Evolutionary conservation across 2,797 vertebrate genomes (phyloP).

Genomic region (Spondyliosoma cantharus): DNA sequence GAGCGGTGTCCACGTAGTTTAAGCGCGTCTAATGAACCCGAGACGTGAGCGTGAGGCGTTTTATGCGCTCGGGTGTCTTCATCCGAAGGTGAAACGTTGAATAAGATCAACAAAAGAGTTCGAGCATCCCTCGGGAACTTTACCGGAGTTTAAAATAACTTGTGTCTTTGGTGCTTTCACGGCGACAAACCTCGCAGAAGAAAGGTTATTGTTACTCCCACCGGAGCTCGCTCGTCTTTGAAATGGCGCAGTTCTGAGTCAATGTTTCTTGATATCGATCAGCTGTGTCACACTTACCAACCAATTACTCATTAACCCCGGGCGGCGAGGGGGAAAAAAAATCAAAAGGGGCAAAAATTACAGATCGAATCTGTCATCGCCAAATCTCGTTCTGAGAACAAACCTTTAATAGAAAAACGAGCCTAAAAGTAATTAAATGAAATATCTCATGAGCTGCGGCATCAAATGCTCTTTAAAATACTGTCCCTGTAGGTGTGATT

Average conservation of each 20-base stretch:
- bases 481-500: background rate
- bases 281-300: constrained; percentile 35
- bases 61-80: background rate
- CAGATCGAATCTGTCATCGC: constrained; percentile 43
- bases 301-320: constrained; percentile 41
- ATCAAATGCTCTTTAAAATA: constrained; percentile 8
- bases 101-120: background rate
- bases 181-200: background rate
- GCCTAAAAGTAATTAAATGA: constrained; percentile 4
- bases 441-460: constrained; percentile 26
- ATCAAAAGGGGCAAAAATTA: constrained; percentile 44
- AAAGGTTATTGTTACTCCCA: background rate
- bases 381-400: constrained; percentile 18
- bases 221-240: background rate
- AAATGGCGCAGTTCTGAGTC: background rate
- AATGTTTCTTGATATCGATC: constrained; percentile 31
- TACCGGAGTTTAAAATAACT: background rate
- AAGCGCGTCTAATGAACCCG: background rate
- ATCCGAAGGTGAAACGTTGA: background rate
- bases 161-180: background rate
- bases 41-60: background rate
- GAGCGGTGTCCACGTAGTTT: background rate
- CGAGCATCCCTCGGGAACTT: background rate
- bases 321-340: constrained; percentile 25
- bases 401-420: constrained; percentile 10